Conservation (phyloP, 2,888 invertebrate species). For the Phorcus lineatus region DNA sequence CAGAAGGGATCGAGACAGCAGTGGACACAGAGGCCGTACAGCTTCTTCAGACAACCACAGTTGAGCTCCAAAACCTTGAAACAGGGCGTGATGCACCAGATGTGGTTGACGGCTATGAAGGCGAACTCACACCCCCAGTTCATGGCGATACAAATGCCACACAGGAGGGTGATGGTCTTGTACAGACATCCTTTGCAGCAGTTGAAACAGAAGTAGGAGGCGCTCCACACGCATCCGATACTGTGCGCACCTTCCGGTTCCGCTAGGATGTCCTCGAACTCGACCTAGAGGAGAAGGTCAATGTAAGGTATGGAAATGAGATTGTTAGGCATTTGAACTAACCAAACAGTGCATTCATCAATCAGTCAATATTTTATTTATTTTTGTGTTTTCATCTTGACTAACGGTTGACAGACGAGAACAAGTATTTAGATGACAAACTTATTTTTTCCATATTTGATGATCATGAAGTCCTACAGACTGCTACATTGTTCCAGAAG, state of each 20-base stretch:
- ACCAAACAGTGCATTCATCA: too few species aligned
- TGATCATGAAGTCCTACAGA: too few species aligned
- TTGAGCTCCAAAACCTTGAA: constrained; percentile 82
- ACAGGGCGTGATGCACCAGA: constrained; percentile 85
- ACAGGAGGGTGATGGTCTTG: constrained; percentile 81
- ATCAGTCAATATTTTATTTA: too few species aligned
- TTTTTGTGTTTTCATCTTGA: too few species aligned
- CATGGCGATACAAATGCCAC: constrained; percentile 83
- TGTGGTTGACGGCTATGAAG: constrained; percentile 80
- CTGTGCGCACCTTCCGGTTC: constrained; percentile 69
- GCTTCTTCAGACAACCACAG: constrained; percentile 53
- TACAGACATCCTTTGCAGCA: constrained; percentile 83
- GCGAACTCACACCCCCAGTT: constrained; percentile 76
- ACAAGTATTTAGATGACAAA: too few species aligned
- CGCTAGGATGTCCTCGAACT: constrained; percentile 61
- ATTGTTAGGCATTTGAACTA: too few species aligned
- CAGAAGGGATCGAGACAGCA: constrained; percentile 60
- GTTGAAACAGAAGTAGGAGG: constrained; percentile 81
- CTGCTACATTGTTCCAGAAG: too few species aligned
- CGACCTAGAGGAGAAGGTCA: constrained; percentile 46
- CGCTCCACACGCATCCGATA: constrained; percentile 84
- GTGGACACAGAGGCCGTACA: constrained; percentile 78
- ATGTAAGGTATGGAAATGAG: too few species aligned
- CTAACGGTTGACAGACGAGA: too few species aligned
- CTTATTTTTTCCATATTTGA: too few species aligned